Percentiles rank a stretch among this genome's conserved stretches.
Conservation (phyloP, 2,113 vertebrate species). For the Peromyscus leucopus region DNA sequence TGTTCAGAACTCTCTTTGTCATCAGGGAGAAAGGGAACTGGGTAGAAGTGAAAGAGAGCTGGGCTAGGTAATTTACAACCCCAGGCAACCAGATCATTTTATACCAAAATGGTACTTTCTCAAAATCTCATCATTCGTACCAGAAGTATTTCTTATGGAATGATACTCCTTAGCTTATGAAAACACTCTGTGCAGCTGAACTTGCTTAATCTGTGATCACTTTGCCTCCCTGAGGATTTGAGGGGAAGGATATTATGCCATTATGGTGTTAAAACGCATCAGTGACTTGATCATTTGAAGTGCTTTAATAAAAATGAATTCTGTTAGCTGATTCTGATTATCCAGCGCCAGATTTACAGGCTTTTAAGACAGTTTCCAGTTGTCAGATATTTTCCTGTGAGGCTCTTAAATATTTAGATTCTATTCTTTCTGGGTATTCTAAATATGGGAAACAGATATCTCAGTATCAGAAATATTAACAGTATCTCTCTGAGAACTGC, state of each 20-base stretch:
- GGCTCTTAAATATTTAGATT: constrained; percentile 81
- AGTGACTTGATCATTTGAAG: constrained; percentile 72
- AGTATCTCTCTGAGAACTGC: constrained; percentile 36
- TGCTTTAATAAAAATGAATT: constrained; percentile 78
- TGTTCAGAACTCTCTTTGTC: constrained; percentile 63
- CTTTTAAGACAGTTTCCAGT: constrained; percentile 79
- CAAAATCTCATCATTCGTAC: constrained; percentile 69
- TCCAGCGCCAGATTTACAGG: constrained; percentile 55
- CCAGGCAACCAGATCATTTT: constrained; percentile 45
- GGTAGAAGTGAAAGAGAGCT: not conserved
- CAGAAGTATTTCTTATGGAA: constrained; percentile 59
- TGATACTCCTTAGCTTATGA: constrained; percentile 55
- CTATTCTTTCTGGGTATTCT: constrained; percentile 69
- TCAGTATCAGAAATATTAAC: constrained; percentile 74
- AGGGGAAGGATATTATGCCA: constrained; percentile 73
- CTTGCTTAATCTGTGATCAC: constrained; percentile 70
- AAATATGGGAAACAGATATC: constrained; percentile 70
- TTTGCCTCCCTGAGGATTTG: constrained; percentile 58
- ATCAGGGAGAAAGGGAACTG: not conserved
- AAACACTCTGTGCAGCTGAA: constrained; percentile 62
- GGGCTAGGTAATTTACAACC: constrained; percentile 60
- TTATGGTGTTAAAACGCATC: constrained; percentile 75
- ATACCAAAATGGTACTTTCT: constrained; percentile 71
- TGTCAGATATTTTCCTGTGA: constrained; percentile 73
- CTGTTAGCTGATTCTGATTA: constrained; percentile 76